These are phyloP conservation scores for Drosophila ambigua DNA, from an alignment of 1,140 invertebrate species.

Conservation along the genomic window DNA sequence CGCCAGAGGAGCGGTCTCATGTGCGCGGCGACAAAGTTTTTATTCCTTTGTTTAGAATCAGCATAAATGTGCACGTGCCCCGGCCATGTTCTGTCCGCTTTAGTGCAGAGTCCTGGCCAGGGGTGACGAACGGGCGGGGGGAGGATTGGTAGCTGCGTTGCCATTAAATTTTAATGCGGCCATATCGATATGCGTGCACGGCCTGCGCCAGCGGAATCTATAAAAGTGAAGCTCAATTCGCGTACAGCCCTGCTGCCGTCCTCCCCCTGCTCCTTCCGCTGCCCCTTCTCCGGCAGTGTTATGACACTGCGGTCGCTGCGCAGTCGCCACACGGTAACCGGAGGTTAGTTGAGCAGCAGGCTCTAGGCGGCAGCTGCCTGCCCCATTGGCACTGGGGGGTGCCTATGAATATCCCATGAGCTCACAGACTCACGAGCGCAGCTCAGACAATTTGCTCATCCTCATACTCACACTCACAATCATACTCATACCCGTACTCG, in stretches of 20 bases:
- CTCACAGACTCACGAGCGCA: constrained; percentile 38
- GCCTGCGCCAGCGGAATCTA: constrained; percentile 43
- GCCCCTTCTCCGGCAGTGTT: constrained; percentile 1
- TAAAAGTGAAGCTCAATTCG: constrained; percentile 55
- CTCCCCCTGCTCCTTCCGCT: constrained; percentile 22
- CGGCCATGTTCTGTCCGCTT: constrained; percentile 43
- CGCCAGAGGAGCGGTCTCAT: constrained; percentile 48
- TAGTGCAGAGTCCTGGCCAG: constrained; percentile 45
- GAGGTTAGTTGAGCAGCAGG: constrained; percentile 11
- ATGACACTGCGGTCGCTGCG: constrained; percentile 23
- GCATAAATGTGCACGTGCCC: constrained; percentile 77
- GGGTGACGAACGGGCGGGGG: neutral
- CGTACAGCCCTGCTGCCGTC: constrained; percentile 10
- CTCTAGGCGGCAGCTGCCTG: constrained; percentile 1
- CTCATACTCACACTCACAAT: neutral
- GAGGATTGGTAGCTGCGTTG: constrained; percentile 9
- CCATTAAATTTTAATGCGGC: constrained; percentile 82
- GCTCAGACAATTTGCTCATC: constrained; percentile 20
- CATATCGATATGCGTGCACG: constrained; percentile 78
- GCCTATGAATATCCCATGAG: constrained; percentile 71
- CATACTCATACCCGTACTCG: too few species aligned
- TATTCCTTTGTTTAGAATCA: constrained; percentile 82
- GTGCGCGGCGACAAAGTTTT: constrained; percentile 76
- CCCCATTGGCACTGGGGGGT: neutral
- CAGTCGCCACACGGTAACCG: constrained; percentile 33